phyloP scores from a whole-genome alignment of 2,888 invertebrate genomes.

The Omphaloscelis lunosa region DNA sequence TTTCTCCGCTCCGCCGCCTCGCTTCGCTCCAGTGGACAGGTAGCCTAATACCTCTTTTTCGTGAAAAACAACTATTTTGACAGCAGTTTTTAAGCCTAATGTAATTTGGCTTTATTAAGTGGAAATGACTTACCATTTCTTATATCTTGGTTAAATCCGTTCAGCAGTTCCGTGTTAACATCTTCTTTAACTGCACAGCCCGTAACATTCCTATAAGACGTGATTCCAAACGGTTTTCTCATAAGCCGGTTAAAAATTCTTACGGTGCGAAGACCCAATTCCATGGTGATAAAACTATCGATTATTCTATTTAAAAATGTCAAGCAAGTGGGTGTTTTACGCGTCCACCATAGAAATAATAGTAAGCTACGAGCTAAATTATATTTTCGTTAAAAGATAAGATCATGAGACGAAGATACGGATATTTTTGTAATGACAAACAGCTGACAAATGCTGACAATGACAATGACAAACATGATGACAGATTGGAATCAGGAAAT shows the following conservation, averaged over 20 bases:
- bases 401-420: slow-evolving; percentile 36
- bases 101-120: not conserved
- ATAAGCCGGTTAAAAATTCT: slow-evolving; percentile 83
- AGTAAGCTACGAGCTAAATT: slow-evolving; percentile 20
- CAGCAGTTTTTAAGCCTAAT: slow-evolving; percentile 6
- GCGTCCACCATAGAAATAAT: slow-evolving; percentile 25
- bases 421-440: slow-evolving; percentile 53
- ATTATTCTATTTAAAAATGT: slow-evolving; percentile 11
- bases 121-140: slow-evolving; percentile 77
- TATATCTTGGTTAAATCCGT: slow-evolving; percentile 82
- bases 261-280: slow-evolving; percentile 77
- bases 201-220: slow-evolving; percentile 76
- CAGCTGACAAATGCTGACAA: slow-evolving; percentile 34
- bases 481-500: not conserved
- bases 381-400: slow-evolving; percentile 43
- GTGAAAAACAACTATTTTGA: not conserved
- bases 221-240: slow-evolving; percentile 75
- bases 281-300: slow-evolving; percentile 72
- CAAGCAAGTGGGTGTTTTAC: slow-evolving; percentile 2
- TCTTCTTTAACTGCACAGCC: slow-evolving; percentile 81
- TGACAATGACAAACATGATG: slow-evolving; percentile 43
- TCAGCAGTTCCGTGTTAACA: slow-evolving; percentile 78
- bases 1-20: no score
- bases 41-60: not conserved
- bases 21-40: no score